Evolutionary conservation across 64 coral and sea anemone genomes (phyloP), one percentile per base, ranked within the genome.

Genomic region (Stichodactyla mertensii): DNA sequence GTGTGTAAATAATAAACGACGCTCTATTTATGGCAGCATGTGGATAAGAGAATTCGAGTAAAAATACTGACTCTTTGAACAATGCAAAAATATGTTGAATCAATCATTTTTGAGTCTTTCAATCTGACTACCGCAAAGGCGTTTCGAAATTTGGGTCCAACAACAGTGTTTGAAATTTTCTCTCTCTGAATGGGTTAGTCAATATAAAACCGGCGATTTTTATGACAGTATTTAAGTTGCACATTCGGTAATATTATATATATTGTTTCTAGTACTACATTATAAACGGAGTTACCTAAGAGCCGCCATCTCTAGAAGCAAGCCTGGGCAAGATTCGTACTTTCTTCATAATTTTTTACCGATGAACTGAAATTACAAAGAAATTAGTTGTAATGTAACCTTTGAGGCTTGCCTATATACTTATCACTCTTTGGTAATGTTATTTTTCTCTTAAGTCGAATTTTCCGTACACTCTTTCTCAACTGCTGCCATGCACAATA

Each of bases 201-300:
- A 74, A 31, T 74, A 74, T n/a, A 20, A 74, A 74, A 74, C 69
- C 36, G 69, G 10, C 27, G 69, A 74, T 74, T 74, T 45, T 74
- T 23, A 74, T 74, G 69, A 74, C 69, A 74, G 7, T 74, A 45
- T 74, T 5, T 74, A 74, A 22, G 18, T 69, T 69, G 64, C 64
- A 22, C n/a, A 69, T 20, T 69, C 64, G 5, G 64, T 69, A 69
- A 61, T 61, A 45, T 45, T 45, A 45, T 45, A 45, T 2, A 45
- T 45, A 45, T 45, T 2, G 36, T 45, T 45, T 2, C 36, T 45
- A 45, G 36, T 45, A 45, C 36, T 45, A 45, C 3, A 45, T 45
- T 45, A 45, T 45, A 45, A 45, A 45, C 36, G 36, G 36, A 0
- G 1, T n/a, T n/a, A n/a, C n/a, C n/a, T 45, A 45, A 45, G 36